These are phyloP conservation scores for Apamea epomidion DNA, from an alignment of 2,888 invertebrate genomes.

Conservation along the genomic window DNA sequence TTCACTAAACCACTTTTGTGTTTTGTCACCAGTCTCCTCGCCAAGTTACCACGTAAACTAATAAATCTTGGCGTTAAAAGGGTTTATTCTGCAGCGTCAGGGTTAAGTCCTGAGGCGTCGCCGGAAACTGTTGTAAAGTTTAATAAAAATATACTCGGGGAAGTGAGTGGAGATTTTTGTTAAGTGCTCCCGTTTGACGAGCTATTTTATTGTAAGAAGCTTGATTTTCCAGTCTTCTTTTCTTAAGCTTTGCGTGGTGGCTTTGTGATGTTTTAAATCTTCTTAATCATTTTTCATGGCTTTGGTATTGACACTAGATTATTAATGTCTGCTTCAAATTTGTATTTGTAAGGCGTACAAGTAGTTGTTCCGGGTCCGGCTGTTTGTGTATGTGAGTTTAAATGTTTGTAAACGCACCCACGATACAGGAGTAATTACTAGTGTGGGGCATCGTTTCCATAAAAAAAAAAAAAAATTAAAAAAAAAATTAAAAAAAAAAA, in stretches of 20 bases:
- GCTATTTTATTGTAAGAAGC: not conserved
- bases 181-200: not conserved
- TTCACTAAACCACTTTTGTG: constrained; percentile 8
- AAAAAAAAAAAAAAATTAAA: too few species aligned
- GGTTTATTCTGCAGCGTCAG: constrained; percentile 29
- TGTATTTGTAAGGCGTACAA: too few species aligned
- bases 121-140: not conserved
- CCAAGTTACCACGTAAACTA: constrained; percentile 31
- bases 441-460: too few species aligned
- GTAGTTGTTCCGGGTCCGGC: too few species aligned
- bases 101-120: constrained; percentile 1
- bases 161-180: not conserved
- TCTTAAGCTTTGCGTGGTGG: too few species aligned
- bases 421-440: too few species aligned
- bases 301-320: not conserved
- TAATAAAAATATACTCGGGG: constrained; percentile 28
- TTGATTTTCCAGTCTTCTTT: not conserved
- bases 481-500: too few species aligned
- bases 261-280: not conserved
- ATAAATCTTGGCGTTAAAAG: constrained; percentile 46
- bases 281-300: not conserved
- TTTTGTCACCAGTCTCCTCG: not conserved
- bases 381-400: too few species aligned
- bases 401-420: too few species aligned
- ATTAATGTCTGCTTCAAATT: not conserved